A percentile compares a stretch with the other conserved stretches of the same genome.
These are phyloP conservation scores for Alectura lathami DNA, from an alignment of 2,113 vertebrate species.

Conservation along the genomic window DNA sequence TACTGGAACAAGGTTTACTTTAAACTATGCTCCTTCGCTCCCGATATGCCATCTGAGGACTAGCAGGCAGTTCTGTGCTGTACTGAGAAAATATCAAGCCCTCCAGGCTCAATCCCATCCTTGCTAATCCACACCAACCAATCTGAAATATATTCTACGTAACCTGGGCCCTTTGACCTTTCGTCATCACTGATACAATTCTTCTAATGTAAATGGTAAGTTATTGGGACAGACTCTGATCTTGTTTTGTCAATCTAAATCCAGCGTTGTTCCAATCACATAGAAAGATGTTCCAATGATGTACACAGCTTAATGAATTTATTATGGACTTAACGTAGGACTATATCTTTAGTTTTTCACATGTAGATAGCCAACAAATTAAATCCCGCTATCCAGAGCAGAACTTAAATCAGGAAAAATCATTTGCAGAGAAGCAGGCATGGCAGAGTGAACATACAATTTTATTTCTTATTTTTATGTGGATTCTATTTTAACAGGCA, in stretches of 20 bases:
- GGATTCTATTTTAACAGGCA: neutral
- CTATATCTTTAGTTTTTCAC: neutral
- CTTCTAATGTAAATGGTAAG: slow-evolving; percentile 35
- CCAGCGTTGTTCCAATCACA: neutral
- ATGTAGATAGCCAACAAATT: neutral
- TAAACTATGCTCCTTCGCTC: neutral
- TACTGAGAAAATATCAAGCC: neutral
- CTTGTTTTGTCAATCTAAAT: neutral
- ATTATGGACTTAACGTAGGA: neutral
- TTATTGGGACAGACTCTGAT: slow-evolving; percentile 1
- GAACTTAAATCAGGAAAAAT: neutral
- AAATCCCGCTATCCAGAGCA: neutral
- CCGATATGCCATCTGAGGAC: neutral
- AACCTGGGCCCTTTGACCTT: neutral
- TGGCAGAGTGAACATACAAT: rapidly evolving
- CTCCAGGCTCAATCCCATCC: neutral
- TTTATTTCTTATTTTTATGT: neutral
- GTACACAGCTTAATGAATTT: neutral
- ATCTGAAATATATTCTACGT: slow-evolving; percentile 17
- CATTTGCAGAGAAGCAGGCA: neutral
- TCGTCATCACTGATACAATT: neutral
- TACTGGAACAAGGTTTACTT: slow-evolving; percentile 1
- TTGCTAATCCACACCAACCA: slow-evolving; percentile 16
- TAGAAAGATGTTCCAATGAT: too few species aligned
- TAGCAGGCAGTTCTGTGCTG: neutral